Evolutionary conservation across 2,888 invertebrate genomes (phyloP), one percentile per base, ranked within the genome.

Genomic region (Idaea dimidiata): DNA sequence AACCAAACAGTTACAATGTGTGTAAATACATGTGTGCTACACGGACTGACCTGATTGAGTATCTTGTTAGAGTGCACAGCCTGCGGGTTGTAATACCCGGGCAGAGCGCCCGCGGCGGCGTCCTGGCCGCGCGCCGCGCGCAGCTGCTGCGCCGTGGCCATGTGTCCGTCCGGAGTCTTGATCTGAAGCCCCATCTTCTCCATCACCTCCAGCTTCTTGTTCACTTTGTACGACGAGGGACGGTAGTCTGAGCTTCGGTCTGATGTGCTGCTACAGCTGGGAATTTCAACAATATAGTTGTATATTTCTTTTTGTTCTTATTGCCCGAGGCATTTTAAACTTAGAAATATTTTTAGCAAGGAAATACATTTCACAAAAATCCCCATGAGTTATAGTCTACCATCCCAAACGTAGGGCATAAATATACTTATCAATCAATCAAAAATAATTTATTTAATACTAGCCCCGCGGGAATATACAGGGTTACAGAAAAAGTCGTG

Each of bases 41-140:
- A n/a, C 7, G 16, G 16, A 31, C 18, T 32, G 17, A 83, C 85
- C 83, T 83, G 97, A 73, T 98, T 96, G 7, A 97, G 95, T 81
- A 98, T 97, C 79, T 97, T 96, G 67, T 95, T 94, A 55, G 96
- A 94, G 80, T 95, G 95, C 57, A 96, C 94, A 16, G 96, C 95
- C 17, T 95, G 94, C 53, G 96, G 95, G 84, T 96, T 96, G 81
- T 95, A 96, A 85, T 95, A 97, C 62, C 0, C 72, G n/a, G 24
- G 65, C 61, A 16, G 61, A 72, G 71, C 87, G 0, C 93, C 87
- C 6, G 91, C 92, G 60, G 85, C 82, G 63, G 93, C 89, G 43
- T 43, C 43, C 3, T 43, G 43, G 3, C 43, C 43, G 3, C 43
- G 43, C 0, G 93, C 90, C 55, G 93, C 93, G 3, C 94, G 86